A percentile compares a stretch with the other conserved stretches of the same genome.
phyloP scores from a whole-genome alignment of 2,888 invertebrate species.

The Caenorhabditis doughertyi region DNA sequence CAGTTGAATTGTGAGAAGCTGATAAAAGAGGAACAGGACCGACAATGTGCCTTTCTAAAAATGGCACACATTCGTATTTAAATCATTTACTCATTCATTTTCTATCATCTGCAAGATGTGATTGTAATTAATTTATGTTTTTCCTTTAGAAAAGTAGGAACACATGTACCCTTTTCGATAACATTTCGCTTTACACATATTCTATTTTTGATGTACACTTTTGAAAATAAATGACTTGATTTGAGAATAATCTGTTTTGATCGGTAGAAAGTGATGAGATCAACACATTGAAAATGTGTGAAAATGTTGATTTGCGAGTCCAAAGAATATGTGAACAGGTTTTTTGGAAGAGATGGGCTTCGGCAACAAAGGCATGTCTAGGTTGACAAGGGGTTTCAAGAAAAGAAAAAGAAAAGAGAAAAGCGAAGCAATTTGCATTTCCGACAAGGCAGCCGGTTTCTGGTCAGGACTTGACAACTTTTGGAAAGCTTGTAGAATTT shows the following conservation, averaged over 20 bases:
- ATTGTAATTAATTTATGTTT: constrained; percentile 45
- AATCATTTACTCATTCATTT: constrained; percentile 4
- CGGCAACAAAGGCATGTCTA: constrained; percentile 13
- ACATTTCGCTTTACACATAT: constrained; percentile 20
- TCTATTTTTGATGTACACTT: constrained; percentile 40
- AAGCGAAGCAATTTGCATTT: constrained; percentile 35
- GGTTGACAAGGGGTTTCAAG: neutral
- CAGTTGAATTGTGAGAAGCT: constrained; percentile 54
- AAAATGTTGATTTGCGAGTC: constrained; percentile 32
- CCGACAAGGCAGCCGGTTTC: constrained; percentile 7
- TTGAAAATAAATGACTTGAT: constrained; percentile 47
- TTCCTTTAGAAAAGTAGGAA: constrained; percentile 5
- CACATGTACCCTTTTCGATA: constrained; percentile 24
- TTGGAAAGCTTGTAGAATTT: neutral
- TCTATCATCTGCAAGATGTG: constrained; percentile 25
- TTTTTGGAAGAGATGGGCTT: neutral
- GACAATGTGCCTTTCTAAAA: constrained; percentile 47
- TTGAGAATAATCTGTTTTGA: neutral
- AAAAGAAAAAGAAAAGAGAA: neutral
- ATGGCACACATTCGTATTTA: constrained; percentile 36
- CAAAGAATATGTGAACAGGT: constrained; percentile 52
- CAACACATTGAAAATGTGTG: constrained; percentile 31
- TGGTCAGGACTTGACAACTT: neutral
- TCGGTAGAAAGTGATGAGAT: neutral
- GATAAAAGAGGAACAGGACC: constrained; percentile 49